These are phyloP conservation scores for Mus caroli DNA, from an alignment of 2,797 vertebrate genomes.

Conservation along the genomic window DNA sequence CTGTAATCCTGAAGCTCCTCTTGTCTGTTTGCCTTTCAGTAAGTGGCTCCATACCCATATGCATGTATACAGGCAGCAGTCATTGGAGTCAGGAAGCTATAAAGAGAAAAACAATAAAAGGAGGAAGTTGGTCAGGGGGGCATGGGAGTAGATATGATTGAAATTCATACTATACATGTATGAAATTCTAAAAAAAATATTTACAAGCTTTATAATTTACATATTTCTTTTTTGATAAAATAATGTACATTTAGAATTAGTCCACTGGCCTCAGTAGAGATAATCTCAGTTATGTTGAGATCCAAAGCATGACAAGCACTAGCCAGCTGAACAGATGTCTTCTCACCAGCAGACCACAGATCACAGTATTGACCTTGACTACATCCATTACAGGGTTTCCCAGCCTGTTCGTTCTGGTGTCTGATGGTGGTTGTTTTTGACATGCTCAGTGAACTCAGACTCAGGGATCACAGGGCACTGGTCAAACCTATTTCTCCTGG, in stretches of 20 bases:
- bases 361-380: not conserved
- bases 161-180: not conserved
- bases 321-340: not conserved
- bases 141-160: not conserved
- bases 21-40: not conserved
- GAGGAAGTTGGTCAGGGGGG: not conserved
- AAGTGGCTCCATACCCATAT: not conserved
- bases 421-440: not conserved
- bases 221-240: not conserved
- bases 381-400: not conserved
- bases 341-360: not conserved
- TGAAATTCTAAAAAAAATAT: not conserved
- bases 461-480: not conserved
- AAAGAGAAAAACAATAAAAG: not conserved
- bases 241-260: not conserved
- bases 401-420: not conserved
- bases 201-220: slow-evolving; percentile 14
- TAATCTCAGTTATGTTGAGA: not conserved
- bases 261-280: not conserved
- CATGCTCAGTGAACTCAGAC: not conserved
- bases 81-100: not conserved
- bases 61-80: not conserved
- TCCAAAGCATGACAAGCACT: not conserved
- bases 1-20: not conserved
- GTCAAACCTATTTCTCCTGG: not conserved